Evolutionary conservation across 92 coral and sea anemone species (phyloP).

Genomic region (Epizoanthus illoricatus): DNA sequence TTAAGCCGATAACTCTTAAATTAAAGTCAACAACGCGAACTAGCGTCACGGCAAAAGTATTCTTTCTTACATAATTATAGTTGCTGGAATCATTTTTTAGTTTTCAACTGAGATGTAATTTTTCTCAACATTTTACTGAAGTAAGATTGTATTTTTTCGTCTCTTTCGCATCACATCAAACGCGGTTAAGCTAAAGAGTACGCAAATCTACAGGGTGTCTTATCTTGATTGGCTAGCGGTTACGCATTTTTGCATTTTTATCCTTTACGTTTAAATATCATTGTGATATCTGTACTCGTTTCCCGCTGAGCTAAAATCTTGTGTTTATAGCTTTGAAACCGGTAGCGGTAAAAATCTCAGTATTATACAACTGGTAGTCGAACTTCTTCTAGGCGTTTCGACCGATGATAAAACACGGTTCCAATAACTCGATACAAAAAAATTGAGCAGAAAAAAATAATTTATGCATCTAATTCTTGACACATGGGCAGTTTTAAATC

Average conservation of each 20-base stretch:
- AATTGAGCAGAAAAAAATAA: background rate
- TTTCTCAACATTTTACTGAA: background rate
- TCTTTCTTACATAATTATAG: background rate
- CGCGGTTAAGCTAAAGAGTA: background rate
- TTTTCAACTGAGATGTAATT: background rate
- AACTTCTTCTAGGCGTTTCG: background rate
- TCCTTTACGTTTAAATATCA: background rate
- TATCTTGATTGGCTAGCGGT: background rate
- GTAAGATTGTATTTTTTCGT: background rate
- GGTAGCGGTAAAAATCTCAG: background rate
- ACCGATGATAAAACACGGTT: background rate
- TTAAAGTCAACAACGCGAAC: background rate
- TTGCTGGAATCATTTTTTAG: too few relatives aligned
- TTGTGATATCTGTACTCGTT: background rate
- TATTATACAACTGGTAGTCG: background rate
- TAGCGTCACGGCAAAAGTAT: background rate
- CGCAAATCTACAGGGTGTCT: background rate
- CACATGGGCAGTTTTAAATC: background rate
- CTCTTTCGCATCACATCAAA: background rate
- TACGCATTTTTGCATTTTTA: background rate
- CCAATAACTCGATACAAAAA: background rate
- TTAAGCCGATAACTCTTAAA: too few relatives aligned
- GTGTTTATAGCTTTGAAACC: slow-evolving; percentile 20
- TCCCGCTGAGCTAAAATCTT: slow-evolving; percentile 19
- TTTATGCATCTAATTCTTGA: background rate